A percentile compares a stretch with the other conserved stretches of the same genome.
These are phyloP conservation scores for Phylloscopus trochiloides DNA, from an alignment of 2,113 vertebrate genomes.

Conservation along the genomic window DNA sequence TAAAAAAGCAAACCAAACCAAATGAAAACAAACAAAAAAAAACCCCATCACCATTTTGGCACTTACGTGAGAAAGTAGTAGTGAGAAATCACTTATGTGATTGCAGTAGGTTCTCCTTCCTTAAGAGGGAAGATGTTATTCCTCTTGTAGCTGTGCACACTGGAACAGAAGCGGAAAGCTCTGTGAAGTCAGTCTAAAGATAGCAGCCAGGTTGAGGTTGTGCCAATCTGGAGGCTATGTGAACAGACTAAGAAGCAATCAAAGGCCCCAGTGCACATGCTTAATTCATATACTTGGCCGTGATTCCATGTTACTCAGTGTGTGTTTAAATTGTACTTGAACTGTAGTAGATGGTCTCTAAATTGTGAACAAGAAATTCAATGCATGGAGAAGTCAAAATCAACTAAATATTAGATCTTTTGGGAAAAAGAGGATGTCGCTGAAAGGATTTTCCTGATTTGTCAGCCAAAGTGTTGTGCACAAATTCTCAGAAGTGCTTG, in stretches of 20 bases:
- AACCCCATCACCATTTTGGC: accelerated
- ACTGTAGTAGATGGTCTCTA: neutral
- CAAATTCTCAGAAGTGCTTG: neutral
- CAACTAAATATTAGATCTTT: neutral
- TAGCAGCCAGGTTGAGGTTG: neutral
- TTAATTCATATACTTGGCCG: neutral
- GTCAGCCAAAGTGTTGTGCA: neutral
- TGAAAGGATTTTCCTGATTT: neutral
- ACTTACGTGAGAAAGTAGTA: neutral
- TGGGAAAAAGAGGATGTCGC: neutral
- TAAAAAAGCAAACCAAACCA: neutral
- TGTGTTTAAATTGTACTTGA: neutral
- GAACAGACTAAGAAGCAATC: neutral
- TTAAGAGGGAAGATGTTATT: neutral
- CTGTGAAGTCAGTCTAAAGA: neutral
- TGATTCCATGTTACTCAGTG: neutral
- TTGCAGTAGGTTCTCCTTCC: neutral
- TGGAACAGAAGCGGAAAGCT: neutral
- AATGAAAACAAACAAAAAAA: neutral
- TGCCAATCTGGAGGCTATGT: neutral
- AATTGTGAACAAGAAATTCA: neutral
- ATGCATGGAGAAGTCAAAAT: neutral
- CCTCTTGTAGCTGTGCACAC: neutral
- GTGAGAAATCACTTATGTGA: neutral
- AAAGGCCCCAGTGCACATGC: neutral